phyloP scores from a whole-genome alignment of 2,113 vertebrate species.

The Chaetodon trifascialis region DNA sequence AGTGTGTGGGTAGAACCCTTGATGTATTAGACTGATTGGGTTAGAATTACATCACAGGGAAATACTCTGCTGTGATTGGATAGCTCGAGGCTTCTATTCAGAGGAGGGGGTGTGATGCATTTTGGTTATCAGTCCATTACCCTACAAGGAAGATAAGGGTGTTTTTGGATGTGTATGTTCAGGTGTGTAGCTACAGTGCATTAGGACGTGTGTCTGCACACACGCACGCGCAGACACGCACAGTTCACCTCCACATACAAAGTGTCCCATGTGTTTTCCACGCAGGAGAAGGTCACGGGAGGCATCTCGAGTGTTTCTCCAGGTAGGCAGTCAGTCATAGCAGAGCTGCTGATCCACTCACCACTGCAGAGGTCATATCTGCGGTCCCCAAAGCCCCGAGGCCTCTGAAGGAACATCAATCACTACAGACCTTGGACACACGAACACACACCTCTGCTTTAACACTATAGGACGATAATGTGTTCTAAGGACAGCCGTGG shows the following conservation, averaged over 20 bases:
- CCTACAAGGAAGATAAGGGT: conserved; percentile 48
- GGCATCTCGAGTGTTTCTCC: conserved; percentile 52
- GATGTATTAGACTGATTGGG: conserved; percentile 53
- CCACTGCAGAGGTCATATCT: conserved; percentile 73
- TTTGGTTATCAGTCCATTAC: conserved; percentile 65
- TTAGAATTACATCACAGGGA: conserved; percentile 47
- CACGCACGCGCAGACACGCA: neutral
- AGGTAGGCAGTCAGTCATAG: conserved; percentile 64
- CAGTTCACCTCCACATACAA: conserved; percentile 13
- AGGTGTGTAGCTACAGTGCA: conserved; percentile 4
- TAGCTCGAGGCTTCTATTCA: neutral
- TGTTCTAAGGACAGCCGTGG: conserved; percentile 36
- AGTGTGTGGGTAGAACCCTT: conserved; percentile 19
- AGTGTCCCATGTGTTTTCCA: conserved; percentile 45
- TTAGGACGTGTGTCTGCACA: conserved; percentile 2
- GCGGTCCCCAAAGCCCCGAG: conserved; percentile 71
- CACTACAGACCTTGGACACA: conserved; percentile 68
- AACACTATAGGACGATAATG: conserved; percentile 49
- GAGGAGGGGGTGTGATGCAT: neutral
- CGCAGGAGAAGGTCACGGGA: conserved; percentile 64
- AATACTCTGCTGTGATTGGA: conserved; percentile 58
- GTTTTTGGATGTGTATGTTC: conserved; percentile 24
- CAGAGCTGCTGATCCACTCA: conserved; percentile 67
- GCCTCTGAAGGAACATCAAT: conserved; percentile 78
- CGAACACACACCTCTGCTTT: conserved; percentile 42